These are phyloP conservation scores for Congeria kusceri DNA, from an alignment of 2,888 invertebrate species.

Conservation along the genomic window DNA sequence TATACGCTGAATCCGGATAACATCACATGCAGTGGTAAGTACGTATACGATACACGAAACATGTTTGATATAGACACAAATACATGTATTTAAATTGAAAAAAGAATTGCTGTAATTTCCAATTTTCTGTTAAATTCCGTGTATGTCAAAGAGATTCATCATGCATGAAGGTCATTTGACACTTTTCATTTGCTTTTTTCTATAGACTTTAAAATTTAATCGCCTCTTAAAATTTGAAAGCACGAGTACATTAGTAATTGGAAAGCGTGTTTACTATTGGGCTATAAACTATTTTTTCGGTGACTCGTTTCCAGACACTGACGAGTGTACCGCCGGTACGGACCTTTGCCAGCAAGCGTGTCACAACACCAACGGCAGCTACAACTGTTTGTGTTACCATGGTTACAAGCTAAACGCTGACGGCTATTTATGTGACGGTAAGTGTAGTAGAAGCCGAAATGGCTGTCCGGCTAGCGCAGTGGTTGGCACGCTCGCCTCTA, in stretches of 20 bases:
- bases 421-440: constrained; percentile 23
- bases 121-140: background rate
- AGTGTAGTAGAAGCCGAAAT: background rate
- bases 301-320: constrained; percentile 22
- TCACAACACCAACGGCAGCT: constrained; percentile 20
- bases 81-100: background rate
- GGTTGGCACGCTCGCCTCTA: no score
- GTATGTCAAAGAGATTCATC: background rate
- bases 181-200: no score
- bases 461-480: no score
- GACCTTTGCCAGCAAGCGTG: constrained; percentile 31
- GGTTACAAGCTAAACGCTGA: constrained; percentile 30
- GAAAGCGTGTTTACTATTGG: no score
- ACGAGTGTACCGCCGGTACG: constrained; percentile 26
- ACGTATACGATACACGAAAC: no score
- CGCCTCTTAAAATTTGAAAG: no score
- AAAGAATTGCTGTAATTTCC: background rate
- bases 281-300: background rate
- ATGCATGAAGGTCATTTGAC: background rate
- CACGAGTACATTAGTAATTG: no score
- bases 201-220: no score
- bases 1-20: background rate
- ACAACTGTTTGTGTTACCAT: constrained; percentile 22
- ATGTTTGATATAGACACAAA: background rate
- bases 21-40: background rate